phyloP scores from a whole-genome alignment of 2,113 vertebrate species.

The Serranochromis macrocephalus region DNA sequence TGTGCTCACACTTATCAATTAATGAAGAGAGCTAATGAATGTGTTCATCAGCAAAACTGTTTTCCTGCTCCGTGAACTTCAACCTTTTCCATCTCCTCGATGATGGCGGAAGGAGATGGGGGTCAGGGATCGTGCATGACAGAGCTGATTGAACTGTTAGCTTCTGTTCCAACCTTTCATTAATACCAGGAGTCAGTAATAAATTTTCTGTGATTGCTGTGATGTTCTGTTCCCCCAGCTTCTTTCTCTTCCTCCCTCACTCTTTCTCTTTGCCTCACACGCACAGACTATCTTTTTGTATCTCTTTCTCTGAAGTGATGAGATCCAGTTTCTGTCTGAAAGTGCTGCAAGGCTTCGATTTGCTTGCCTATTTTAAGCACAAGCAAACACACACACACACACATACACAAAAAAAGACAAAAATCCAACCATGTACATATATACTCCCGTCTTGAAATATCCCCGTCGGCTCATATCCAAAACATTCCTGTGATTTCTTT shows the following conservation, averaged over 20 bases:
- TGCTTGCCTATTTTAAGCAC: slow-evolving; percentile 28
- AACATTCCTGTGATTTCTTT: background rate
- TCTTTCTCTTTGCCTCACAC: background rate
- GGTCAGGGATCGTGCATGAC: slow-evolving; percentile 27
- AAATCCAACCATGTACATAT: background rate
- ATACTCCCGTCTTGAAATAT: background rate
- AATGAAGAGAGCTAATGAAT: slow-evolving; percentile 59
- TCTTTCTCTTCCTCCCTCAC: background rate
- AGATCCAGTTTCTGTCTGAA: slow-evolving; percentile 9
- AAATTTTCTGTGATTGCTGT: slow-evolving; percentile 61
- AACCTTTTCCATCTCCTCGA: slow-evolving; percentile 41
- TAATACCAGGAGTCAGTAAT: slow-evolving; percentile 61
- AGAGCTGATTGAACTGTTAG: slow-evolving; percentile 59
- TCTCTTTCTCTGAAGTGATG: slow-evolving; percentile 18
- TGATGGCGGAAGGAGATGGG: slow-evolving; percentile 13
- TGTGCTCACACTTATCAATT: slow-evolving; percentile 53
- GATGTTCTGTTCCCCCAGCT: slow-evolving; percentile 39
- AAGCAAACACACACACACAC: background rate
- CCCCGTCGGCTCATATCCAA: background rate
- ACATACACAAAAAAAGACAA: background rate
- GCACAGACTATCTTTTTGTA: background rate
- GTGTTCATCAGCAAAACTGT: slow-evolving; percentile 46
- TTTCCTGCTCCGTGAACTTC: slow-evolving; percentile 50
- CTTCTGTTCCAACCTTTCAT: slow-evolving; percentile 59
- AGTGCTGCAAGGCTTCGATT: background rate